Conservation (phyloP, 1,140 invertebrate genomes). For the Rhyzopertha dominica region DNA sequence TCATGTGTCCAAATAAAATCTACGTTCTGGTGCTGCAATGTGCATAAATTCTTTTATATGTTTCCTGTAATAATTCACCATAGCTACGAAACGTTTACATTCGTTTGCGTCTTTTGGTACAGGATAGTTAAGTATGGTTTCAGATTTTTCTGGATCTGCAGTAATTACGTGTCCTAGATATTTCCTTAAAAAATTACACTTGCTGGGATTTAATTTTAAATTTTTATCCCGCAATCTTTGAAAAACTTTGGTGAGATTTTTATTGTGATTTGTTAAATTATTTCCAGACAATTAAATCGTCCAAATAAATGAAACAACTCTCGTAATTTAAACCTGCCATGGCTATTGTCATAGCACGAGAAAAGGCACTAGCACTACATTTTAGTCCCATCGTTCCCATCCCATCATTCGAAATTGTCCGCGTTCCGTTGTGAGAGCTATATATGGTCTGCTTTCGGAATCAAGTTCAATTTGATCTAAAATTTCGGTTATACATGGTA, state of each 20-base stretch:
- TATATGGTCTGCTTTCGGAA: background rate
- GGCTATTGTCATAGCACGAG: no score
- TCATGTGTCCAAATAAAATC: no score
- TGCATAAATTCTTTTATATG: conserved; percentile 29
- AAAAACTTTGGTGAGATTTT: conserved; percentile 27
- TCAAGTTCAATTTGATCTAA: background rate
- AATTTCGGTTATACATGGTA: background rate
- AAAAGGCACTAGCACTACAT: no score
- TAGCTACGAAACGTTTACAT: conserved; percentile 31
- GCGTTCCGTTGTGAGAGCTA: background rate
- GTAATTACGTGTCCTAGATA: conserved; percentile 38
- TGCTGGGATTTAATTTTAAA: conserved; percentile 37
- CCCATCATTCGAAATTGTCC: background rate
- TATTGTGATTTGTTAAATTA: conserved; percentile 20
- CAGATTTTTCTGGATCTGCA: conserved; percentile 31
- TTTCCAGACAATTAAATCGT: conserved; percentile 16
- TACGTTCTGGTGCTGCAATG: no score
- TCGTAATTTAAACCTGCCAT: no score
- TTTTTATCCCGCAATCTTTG: conserved; percentile 26
- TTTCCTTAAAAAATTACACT: conserved; percentile 36
- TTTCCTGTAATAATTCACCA: conserved; percentile 27
- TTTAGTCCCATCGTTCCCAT: no score
- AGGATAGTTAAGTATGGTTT: conserved; percentile 29
- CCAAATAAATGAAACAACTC: no score
- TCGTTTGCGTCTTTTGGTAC: conserved; percentile 24